Evolutionary conservation across 2,113 vertebrate species (phyloP).

Genomic region (Toxotes chatareus): DNA sequence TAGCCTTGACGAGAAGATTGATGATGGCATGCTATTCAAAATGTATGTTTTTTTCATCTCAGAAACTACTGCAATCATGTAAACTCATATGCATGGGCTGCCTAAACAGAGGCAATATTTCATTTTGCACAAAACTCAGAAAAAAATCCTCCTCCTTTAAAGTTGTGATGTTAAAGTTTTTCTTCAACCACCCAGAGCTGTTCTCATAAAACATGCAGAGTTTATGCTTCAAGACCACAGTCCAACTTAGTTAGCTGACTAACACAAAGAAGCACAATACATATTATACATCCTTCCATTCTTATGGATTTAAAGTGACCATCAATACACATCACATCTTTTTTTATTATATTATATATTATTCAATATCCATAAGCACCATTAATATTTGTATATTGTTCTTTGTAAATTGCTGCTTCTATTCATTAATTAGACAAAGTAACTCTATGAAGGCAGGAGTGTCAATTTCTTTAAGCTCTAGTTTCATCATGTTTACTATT

Average conservation of each 20-base stretch:
- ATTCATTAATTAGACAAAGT: neutral
- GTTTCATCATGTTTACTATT: too few relatives aligned
- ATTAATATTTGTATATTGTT: neutral
- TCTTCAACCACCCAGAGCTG: conserved; percentile 1
- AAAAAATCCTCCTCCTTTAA: neutral
- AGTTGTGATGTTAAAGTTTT: neutral
- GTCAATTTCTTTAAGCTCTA: too few relatives aligned
- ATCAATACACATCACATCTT: neutral
- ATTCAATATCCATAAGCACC: too few relatives aligned
- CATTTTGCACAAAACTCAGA: neutral
- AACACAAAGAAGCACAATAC: neutral
- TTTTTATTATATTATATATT: too few relatives aligned
- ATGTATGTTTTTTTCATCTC: neutral
- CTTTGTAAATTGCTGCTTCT: neutral
- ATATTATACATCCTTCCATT: neutral
- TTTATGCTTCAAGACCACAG: neutral
- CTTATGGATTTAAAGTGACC: neutral
- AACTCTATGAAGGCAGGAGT: too few relatives aligned
- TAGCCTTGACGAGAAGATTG: neutral
- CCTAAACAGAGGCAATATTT: neutral
- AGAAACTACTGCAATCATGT: neutral
- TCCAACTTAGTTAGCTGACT: neutral
- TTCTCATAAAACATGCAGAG: conserved; percentile 17
- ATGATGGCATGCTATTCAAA: neutral
- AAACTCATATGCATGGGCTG: neutral